Evolutionary conservation across 1,140 invertebrate species (phyloP).

Genomic region (Rhopalosiphum maidis): DNA sequence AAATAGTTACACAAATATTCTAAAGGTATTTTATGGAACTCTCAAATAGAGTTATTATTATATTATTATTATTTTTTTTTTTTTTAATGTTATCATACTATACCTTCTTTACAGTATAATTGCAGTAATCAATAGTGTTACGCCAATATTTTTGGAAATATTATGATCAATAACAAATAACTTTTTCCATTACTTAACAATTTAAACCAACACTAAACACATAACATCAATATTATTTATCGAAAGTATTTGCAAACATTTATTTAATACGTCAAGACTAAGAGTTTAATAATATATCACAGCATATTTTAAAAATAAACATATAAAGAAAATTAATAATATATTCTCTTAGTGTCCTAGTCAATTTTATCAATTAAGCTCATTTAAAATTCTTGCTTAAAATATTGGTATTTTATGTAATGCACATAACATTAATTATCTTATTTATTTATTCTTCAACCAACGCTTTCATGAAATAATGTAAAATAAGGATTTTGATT

Average conservation of each 20-base stretch:
- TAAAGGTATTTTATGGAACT: background rate
- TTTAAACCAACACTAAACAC: background rate
- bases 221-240: no score
- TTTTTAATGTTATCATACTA: background rate
- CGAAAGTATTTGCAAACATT: no score
- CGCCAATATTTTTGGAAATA: background rate
- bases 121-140: background rate
- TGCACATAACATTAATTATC: background rate
- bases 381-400: background rate
- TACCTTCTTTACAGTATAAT: background rate
- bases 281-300: background rate
- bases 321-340: no score
- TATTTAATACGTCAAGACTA: no score
- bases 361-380: no score
- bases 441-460: background rate
- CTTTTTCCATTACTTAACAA: background rate
- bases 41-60: no score
- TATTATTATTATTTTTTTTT: no score
- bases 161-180: background rate
- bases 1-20: background rate
- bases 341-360: no score
- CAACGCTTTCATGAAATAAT: background rate
- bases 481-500: background rate
- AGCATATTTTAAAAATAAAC: background rate
- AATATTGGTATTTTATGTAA: background rate